A percentile compares a stretch with the other conserved stretches of the same genome.
phyloP scores from a whole-genome alignment of 2,113 vertebrate genomes.

The Corapipo altera region DNA sequence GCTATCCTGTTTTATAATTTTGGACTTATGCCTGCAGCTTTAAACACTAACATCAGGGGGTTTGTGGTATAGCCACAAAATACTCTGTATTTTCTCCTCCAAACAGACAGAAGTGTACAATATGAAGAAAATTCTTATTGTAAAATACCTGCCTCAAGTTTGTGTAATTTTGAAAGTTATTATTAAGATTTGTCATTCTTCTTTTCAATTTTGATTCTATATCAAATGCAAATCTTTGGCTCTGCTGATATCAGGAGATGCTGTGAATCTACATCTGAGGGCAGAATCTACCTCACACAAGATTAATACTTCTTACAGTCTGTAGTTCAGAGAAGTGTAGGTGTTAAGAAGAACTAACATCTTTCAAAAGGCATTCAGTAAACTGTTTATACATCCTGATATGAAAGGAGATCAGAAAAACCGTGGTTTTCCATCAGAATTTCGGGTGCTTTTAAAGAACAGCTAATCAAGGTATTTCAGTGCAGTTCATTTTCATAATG shows the following conservation, averaged over 20 bases:
- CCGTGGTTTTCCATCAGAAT: not conserved
- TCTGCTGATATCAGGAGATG: not conserved
- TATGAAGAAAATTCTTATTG: not conserved
- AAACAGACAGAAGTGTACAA: not conserved
- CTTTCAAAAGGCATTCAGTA: conserved; percentile 25
- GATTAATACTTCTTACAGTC: not conserved
- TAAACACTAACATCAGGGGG: not conserved
- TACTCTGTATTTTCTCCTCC: not conserved
- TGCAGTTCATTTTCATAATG: not conserved
- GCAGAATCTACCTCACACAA: not conserved
- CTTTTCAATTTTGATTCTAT: not conserved
- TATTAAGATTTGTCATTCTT: not conserved
- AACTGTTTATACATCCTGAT: conserved; percentile 30
- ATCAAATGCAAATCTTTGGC: not conserved
- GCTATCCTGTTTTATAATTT: not conserved
- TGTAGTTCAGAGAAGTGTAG: not conserved
- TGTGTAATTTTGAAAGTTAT: not conserved
- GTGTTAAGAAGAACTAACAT: not conserved
- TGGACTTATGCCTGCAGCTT: not conserved
- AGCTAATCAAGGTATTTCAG: not conserved
- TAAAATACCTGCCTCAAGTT: not conserved
- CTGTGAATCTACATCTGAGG: not conserved
- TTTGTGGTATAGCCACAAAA: not conserved
- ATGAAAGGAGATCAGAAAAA: not conserved
- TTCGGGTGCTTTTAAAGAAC: not conserved